These are phyloP conservation scores for Oreortyx pictus DNA, from an alignment of 2,797 vertebrate genomes.

Conservation along the genomic window DNA sequence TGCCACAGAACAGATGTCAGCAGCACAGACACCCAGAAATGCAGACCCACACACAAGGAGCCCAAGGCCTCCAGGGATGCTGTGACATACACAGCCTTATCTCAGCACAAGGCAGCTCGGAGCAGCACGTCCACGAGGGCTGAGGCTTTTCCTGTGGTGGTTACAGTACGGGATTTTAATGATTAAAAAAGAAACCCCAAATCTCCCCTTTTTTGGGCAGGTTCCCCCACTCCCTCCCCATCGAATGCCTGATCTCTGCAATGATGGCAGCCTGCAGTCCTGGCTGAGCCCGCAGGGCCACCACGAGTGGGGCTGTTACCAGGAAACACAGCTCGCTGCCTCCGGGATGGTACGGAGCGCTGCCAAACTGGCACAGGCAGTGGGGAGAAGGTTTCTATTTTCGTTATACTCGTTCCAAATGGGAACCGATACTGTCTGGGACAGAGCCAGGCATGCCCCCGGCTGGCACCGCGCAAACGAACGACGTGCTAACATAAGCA, in stretches of 20 bases:
- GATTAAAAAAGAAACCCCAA: not conserved
- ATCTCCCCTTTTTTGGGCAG: not conserved
- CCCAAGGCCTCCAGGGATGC: not conserved
- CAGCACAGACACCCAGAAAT: not conserved
- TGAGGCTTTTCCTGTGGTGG: not conserved
- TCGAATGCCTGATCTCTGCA: not conserved
- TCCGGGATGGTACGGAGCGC: not conserved
- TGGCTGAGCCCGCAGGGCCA: not conserved
- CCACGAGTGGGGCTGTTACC: not conserved
- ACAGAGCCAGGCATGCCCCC: conserved; percentile 47
- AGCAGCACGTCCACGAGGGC: not conserved
- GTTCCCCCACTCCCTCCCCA: not conserved
- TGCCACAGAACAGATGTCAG: not conserved
- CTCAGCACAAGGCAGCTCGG: accelerated
- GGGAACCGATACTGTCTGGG: conserved; percentile 46
- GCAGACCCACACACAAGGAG: not conserved
- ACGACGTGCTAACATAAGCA: not conserved
- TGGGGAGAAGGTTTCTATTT: conserved; percentile 45
- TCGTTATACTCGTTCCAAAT: conserved; percentile 26
- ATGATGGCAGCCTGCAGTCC: not conserved
- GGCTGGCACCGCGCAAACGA: not conserved
- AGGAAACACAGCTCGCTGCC: not conserved
- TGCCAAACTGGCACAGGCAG: conserved; percentile 45
- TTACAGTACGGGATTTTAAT: accelerated
- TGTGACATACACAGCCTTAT: accelerated